phyloP scores from a whole-genome alignment of 2,113 vertebrate genomes.

The Jacana jacana region DNA sequence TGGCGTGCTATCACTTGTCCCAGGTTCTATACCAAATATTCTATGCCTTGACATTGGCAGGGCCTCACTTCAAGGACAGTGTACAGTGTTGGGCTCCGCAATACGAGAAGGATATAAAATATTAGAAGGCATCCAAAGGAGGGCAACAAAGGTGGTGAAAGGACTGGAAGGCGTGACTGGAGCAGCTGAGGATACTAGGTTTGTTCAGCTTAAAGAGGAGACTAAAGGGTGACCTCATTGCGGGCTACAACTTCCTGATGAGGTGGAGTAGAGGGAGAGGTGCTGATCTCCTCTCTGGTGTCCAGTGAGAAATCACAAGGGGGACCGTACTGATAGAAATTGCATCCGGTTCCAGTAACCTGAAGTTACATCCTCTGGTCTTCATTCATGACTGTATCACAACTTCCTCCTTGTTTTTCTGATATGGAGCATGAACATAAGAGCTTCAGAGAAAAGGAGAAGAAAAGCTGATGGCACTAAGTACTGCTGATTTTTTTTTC shows the following conservation, averaged over 20 bases:
- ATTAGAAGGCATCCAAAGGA: neutral
- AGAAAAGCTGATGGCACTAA: neutral
- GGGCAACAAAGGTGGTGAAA: neutral
- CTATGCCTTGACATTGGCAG: fast-evolving
- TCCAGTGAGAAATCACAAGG: fast-evolving
- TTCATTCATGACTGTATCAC: neutral
- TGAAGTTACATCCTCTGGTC: neutral
- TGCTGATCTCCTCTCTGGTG: neutral
- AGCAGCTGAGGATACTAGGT: neutral
- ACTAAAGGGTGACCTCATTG: neutral
- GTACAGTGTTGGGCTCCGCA: neutral
- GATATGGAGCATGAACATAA: neutral
- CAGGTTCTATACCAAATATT: neutral
- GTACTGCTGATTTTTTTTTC: neutral
- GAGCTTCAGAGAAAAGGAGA: neutral
- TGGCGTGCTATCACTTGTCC: neutral
- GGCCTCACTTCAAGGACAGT: neutral
- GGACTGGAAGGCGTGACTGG: neutral
- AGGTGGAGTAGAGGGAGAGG: fast-evolving
- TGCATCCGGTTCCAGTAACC: neutral
- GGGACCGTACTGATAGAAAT: neutral
- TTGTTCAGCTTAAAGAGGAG: neutral
- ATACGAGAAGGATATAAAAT: neutral
- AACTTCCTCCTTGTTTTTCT: neutral
- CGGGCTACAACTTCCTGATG: neutral